phyloP scores from a whole-genome alignment of 2,888 invertebrate species.

The Tetramorium bicarinatum region DNA sequence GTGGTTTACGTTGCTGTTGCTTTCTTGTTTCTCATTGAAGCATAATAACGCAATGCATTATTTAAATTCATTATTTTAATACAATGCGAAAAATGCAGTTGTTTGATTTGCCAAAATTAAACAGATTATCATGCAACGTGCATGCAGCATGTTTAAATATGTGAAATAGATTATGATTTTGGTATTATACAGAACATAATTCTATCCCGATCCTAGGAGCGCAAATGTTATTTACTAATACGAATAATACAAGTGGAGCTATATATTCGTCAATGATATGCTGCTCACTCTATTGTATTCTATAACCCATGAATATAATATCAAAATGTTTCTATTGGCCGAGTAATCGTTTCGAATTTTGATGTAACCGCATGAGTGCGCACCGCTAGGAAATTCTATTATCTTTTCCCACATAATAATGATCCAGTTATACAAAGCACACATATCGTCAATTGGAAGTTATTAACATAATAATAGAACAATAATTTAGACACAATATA shows the following conservation, averaged over 20 bases:
- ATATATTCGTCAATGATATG: constrained; percentile 22
- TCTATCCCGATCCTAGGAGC: not conserved
- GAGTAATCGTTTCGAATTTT: constrained; percentile 41
- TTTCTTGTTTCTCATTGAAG: not conserved
- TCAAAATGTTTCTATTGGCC: constrained; percentile 42
- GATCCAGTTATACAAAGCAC: constrained; percentile 36
- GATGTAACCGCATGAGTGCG: constrained; percentile 30
- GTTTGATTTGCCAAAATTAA: not conserved
- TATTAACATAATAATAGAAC: constrained; percentile 30
- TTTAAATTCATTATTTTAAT: not conserved
- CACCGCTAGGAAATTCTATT: constrained; percentile 51
- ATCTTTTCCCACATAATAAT: constrained; percentile 41
- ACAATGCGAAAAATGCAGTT: not conserved
- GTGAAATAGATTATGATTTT: not conserved
- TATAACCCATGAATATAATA: constrained; percentile 43
- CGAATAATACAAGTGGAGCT: constrained; percentile 8
- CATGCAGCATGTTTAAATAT: not conserved
- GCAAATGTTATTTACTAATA: constrained; percentile 36
- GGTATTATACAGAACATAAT: not conserved
- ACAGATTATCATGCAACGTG: not conserved
- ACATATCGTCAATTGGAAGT: constrained; percentile 36
- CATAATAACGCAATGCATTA: not conserved
- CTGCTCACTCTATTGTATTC: not conserved
- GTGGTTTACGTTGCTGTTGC: not conserved
- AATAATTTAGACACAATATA: constrained; percentile 32